A percentile compares a stretch with the other conserved stretches of the same genome.
Conservation (phyloP, 2,797 vertebrate genomes). For the Lerista edwardsae region DNA sequence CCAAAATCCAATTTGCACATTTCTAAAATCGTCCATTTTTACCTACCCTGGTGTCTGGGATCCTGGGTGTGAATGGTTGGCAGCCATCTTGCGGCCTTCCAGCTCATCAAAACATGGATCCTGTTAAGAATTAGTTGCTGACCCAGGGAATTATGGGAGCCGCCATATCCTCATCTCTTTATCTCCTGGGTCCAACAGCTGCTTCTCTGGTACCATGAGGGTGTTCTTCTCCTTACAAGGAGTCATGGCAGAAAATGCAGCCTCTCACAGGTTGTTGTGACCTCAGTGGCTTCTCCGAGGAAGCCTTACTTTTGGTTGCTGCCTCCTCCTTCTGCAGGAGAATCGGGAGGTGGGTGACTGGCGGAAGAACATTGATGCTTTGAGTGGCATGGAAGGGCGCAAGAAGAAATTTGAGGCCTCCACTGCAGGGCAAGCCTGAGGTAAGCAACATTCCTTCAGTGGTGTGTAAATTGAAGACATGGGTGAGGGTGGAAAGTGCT, state of each 20-base stretch:
- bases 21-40: too few relatives aligned
- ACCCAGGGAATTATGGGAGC: too few relatives aligned
- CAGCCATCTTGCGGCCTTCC: too few relatives aligned
- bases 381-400: slow-evolving; percentile 92
- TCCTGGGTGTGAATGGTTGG: too few relatives aligned
- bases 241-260: not conserved
- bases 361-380: slow-evolving; percentile 91
- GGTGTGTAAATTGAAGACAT: not conserved
- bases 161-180: not conserved
- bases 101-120: too few relatives aligned
- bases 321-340: slow-evolving; percentile 74
- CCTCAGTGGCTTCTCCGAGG: not conserved
- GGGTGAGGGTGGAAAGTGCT: not conserved
- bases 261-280: not conserved
- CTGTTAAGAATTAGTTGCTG: too few relatives aligned
- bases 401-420: slow-evolving; percentile 93
- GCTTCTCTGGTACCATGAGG: not conserved
- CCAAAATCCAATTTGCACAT: too few relatives aligned
- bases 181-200: not conserved
- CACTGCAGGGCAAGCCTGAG: slow-evolving; percentile 64
- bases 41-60: too few relatives aligned
- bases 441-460: slow-evolving; percentile 3
- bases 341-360: slow-evolving; percentile 90
- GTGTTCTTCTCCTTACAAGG: not conserved
- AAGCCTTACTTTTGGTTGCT: too few relatives aligned